phyloP scores from a whole-genome alignment of 2,113 vertebrate species.

The Alaudala cheleensis region DNA sequence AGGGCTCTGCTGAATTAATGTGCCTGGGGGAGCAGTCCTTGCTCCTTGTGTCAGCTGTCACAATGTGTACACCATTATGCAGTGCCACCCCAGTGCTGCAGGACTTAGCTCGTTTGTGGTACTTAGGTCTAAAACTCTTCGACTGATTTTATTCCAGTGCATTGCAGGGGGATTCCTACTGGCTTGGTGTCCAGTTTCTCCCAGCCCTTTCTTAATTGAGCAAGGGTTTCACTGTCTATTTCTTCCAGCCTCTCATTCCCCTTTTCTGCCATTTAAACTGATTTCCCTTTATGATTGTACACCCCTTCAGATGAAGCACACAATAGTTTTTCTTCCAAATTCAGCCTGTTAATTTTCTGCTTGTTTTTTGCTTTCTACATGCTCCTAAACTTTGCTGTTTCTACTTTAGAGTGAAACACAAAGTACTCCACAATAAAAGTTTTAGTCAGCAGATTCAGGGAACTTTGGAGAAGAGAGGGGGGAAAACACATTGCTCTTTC shows the following conservation, averaged over 20 bases:
- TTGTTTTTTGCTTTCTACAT: not conserved
- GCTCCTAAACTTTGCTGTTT: not conserved
- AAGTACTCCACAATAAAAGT: not conserved
- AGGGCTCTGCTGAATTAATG: not conserved
- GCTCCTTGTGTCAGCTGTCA: not conserved
- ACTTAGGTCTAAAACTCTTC: not conserved
- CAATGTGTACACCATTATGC: not conserved
- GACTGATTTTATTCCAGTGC: not conserved
- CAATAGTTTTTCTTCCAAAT: not conserved
- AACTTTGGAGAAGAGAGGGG: not conserved
- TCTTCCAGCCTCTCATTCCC: not conserved
- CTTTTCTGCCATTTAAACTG: not conserved
- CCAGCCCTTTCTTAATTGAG: not conserved
- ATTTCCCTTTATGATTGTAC: not conserved
- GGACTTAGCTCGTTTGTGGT: not conserved
- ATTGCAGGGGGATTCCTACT: not conserved
- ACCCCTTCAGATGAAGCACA: not conserved
- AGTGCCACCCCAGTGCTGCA: accelerated
- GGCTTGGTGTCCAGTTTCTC: not conserved
- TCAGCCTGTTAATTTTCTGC: not conserved
- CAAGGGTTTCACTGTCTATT: not conserved
- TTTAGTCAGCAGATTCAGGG: not conserved
- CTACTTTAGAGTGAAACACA: not conserved
- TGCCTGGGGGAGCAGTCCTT: not conserved
- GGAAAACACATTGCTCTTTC: not conserved